Evolutionary conservation across 2,797 vertebrate genomes (phyloP), one percentile per base, ranked within the genome.

Genomic region (Parotocinclus haroldoi): DNA sequence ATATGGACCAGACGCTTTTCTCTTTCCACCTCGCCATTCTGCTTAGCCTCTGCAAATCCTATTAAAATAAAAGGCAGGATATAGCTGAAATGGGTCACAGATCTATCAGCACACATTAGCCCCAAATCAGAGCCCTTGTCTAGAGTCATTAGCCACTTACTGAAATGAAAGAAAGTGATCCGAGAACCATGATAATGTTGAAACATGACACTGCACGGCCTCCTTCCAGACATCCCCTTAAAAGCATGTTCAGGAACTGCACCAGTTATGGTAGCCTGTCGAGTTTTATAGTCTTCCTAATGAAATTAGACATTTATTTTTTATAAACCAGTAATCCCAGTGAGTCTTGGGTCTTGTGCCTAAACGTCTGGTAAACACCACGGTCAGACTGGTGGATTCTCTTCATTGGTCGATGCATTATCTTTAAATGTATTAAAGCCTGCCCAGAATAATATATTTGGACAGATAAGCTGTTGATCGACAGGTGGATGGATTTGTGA

Each of bases 11-110:
- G 78, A 78, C 27, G 27, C 27, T 80, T 83, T 69, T 73, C 71
- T 69, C 63, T 67, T 75, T 85, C 85, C 83, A 84, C 51, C 76
- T 81, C 78, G 4, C 51, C 81, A 78, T 45, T 50, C 19, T 59
- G 16, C 49, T 40, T 38, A 80, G 44, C 78, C 66, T 63, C 63
- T 27, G 27, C 27, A 86, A 89, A 89, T 89, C 87, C 86, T 79
- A 89, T 90, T 89, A 89, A 87, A 87, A 88, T 84, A 84, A 87
- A 86, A 27, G 86, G 83, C 85, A 63, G 79, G 83, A 80, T 80
- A 58, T 73, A 85, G 81, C 75, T 76, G 72, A 77, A 84, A 80
- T 75, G 83, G 80, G 83, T 83, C 78, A 76, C 68, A 85, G 77
- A 83, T 77, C 85, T 87, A 85, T 86, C 85, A 86, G 79, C 76